These are phyloP conservation scores for Brachyalestes nurse DNA, from an alignment of 2,797 vertebrate species.

Conservation along the genomic window DNA sequence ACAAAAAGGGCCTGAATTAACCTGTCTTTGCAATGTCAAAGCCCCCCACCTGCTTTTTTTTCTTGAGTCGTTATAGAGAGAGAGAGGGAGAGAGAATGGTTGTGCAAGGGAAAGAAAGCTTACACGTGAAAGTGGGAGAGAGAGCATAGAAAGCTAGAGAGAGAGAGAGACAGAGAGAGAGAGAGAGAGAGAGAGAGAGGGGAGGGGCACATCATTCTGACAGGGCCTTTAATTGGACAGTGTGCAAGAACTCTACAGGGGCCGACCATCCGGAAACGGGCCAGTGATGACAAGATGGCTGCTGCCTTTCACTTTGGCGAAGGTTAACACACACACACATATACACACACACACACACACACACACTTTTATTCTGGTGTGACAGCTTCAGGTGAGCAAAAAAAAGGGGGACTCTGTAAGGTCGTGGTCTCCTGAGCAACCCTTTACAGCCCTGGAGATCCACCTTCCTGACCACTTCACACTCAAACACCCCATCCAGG, in stretches of 20 bases:
- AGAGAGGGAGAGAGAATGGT: conserved; percentile 4
- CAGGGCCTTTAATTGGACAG: conserved; percentile 82
- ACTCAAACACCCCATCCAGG: not conserved
- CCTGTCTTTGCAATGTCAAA: conserved; percentile 62
- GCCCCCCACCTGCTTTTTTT: conserved; percentile 11
- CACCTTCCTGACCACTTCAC: not conserved
- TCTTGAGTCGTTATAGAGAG: conserved; percentile 25
- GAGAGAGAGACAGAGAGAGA: conserved; percentile 7
- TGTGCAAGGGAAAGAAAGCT: not conserved
- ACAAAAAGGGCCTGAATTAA: conserved; percentile 58
- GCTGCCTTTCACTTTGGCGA: conserved; percentile 81
- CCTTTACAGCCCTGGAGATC: not conserved
- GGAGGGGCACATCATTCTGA: conserved; percentile 74
- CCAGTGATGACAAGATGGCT: conserved; percentile 83
- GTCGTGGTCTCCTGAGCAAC: not conserved
- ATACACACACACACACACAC: conserved; percentile 55
- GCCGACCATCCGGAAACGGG: conserved; percentile 77
- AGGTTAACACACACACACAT: conserved; percentile 76
- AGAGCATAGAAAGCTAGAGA: not conserved
- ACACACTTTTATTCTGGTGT: conserved; percentile 25
- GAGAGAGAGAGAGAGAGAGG: conserved; percentile 8
- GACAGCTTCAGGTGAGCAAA: conserved; percentile 47
- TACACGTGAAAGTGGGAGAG: not conserved
- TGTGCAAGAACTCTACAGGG: conserved; percentile 76
- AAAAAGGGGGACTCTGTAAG: conserved; percentile 20